Evolutionary conservation across 2,888 invertebrate species (phyloP), one percentile per base, ranked within the genome.

Genomic region (Sminthurides aquaticus): DNA sequence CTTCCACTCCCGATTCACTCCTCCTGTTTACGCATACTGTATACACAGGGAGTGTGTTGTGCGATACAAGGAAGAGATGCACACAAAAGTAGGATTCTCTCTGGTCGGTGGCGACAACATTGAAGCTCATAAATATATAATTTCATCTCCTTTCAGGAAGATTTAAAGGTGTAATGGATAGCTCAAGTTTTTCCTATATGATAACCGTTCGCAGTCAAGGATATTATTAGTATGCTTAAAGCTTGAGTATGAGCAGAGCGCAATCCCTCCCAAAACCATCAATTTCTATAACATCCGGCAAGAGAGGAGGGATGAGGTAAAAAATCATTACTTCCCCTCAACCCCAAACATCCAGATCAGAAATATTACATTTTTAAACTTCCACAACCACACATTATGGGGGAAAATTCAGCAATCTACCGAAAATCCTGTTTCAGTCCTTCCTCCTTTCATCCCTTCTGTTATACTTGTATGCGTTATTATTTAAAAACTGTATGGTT

Each of bases 111-210:
- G n/a, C n/a, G n/a, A n/a, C n/a, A n/a, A n/a, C 62, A 20, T 27
- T 54, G 29, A 49, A 63, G 57, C 63, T 63, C 63, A 63, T 63
- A 63, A 63, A 63, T 63, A 57, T 57, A 63, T 63, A 63, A 63
- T 63, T 63, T 57, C 63, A 63, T 49, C 57, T 49, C 43, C 57
- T 56, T 62, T 62, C 56, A 62, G 56, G 48, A 62, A 52, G 49
- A 52, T 28, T 25, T 60, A 25, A 29, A 43, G 55, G 5, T 54
- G 63, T 63, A 63, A 63, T 63, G 63, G 63, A 57, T 63, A 63
- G 63, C 54, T 62, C 63, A 34, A n/a, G n/a, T 62, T 49, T 49
- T 22, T 54, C 54, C 54, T 11, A 22, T 11, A 22, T 25, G 57
- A 56, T 49, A 62, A 57, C 49, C 63, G 57, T 56, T 63, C 57